Evolutionary conservation across 2,113 vertebrate species (phyloP).

Genomic region (Plotosus lineatus): DNA sequence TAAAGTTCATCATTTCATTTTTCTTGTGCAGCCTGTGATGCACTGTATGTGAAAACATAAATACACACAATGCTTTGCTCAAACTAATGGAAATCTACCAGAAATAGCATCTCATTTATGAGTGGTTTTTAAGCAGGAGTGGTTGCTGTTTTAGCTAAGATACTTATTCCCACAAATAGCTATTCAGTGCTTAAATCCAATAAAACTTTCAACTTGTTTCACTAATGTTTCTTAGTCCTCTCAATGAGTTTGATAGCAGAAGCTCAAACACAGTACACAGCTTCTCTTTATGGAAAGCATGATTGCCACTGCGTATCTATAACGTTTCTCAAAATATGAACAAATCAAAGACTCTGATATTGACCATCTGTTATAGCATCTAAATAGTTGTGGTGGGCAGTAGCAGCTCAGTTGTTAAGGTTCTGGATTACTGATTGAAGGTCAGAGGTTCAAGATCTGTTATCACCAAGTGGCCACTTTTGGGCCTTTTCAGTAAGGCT

Average conservation of each 20-base stretch:
- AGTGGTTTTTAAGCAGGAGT: conserved; percentile 38
- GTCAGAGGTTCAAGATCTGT: no score
- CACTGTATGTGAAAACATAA: no score
- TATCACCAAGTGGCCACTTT: no score
- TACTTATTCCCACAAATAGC: conserved; percentile 24
- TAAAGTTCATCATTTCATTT: no score
- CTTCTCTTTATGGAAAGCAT: background rate
- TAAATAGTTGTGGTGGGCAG: no score
- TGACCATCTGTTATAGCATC: background rate
- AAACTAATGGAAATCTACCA: conserved; percentile 47
- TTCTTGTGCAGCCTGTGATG: no score
- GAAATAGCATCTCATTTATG: conserved; percentile 56
- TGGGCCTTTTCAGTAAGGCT: no score
- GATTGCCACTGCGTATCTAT: background rate
- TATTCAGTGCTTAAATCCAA: background rate
- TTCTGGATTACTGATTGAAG: no score
- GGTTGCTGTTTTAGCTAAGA: conserved; percentile 23
- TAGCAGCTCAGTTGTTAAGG: no score
- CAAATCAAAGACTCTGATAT: no score
- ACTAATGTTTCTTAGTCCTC: background rate
- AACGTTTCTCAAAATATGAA: no score
- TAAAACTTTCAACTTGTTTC: background rate
- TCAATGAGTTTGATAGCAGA: background rate
- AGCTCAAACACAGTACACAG: background rate
- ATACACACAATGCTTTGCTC: conserved; percentile 19